Evolutionary conservation across 2,888 invertebrate genomes (phyloP).

Genomic region (Drosophila rellima): DNA sequence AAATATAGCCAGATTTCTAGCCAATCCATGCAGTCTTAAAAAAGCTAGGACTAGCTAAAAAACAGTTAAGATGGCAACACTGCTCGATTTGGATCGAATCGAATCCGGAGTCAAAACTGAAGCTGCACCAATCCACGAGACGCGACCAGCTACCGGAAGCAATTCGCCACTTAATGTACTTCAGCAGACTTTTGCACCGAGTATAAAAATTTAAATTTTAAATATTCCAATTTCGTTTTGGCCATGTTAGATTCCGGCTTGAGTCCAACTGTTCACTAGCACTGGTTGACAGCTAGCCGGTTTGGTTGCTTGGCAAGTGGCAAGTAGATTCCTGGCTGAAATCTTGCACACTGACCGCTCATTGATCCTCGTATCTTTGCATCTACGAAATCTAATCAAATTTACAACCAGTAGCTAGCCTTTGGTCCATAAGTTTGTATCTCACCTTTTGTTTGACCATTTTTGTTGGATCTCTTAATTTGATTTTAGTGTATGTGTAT

Average conservation of each 20-base stretch:
- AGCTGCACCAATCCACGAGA: slow-evolving; percentile 16
- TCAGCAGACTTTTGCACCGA: slow-evolving; percentile 56
- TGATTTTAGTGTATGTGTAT: slow-evolving; percentile 27
- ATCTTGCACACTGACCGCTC: slow-evolving; percentile 19
- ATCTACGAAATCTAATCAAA: slow-evolving; percentile 22
- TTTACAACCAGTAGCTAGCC: slow-evolving; percentile 21
- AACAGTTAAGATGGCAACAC: background rate
- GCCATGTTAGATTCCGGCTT: slow-evolving; percentile 57
- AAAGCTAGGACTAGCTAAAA: background rate
- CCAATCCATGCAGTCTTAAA: background rate
- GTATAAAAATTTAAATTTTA: slow-evolving; percentile 57
- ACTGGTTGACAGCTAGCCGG: slow-evolving; percentile 25
- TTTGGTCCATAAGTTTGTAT: slow-evolving; percentile 21
- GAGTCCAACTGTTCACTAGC: slow-evolving; percentile 39
- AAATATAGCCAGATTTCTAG: background rate
- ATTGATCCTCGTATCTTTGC: slow-evolving; percentile 17
- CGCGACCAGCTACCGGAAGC: slow-evolving; percentile 68
- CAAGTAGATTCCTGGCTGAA: slow-evolving; percentile 30
- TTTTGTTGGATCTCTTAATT: slow-evolving; percentile 7
- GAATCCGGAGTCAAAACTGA: slow-evolving; percentile 4
- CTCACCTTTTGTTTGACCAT: slow-evolving; percentile 38
- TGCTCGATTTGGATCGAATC: background rate
- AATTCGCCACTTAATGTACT: slow-evolving; percentile 71
- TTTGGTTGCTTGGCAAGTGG: slow-evolving; percentile 18
- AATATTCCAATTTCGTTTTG: slow-evolving; percentile 40